Evolutionary conservation across 2,888 invertebrate genomes (phyloP), one percentile per base, ranked within the genome.

Genomic region (Aphidoletes aphidimyza): DNA sequence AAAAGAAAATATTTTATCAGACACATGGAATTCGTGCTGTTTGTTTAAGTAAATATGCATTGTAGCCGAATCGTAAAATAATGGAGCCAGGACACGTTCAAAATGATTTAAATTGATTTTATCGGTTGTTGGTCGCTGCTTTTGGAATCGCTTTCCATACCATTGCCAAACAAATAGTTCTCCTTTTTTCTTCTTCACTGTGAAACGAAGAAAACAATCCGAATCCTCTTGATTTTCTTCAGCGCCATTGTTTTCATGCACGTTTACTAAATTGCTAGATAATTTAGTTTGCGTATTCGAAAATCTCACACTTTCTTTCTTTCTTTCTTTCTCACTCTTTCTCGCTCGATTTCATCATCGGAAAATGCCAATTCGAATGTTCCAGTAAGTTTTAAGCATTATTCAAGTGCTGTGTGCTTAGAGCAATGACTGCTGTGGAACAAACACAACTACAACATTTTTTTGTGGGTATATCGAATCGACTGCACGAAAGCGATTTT

Each of bases 71-170:
- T 69, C 19, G 69, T 17, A 30, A 69, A 69, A 69, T 69, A 69
- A 69, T 69, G 69, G 69, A 69, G 69, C 69, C 69, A 30, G 69
- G 69, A 69, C 69, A 69, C 69, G 69, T 69, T 69, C 69, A 69
- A 69, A 69, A 69, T 69, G 69, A 69, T 69, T 69, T 69, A 69
- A 69, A 69, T 69, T 30, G 69, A 30, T 69, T 69, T 69, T 30
- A 69, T 69, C 69, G 34, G 69, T 69, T 30, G 69, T 34, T 54
- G 47, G 47, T 47, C 19, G 2, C 17, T 54, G 8, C 22, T 26
- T 30, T 11, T 69, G 26, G 14, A 30, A 69, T 69, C 30, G 30
- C 2, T 47, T n/a, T n/a, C n/a, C n/a, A n/a, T n/a, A n/a, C n/a
- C n/a, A n/a, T n/a, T n/a, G n/a, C n/a, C n/a, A n/a, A n/a, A n/a